These are phyloP conservation scores for Eupeodes corollae DNA, from an alignment of 1,140 invertebrate genomes.

Conservation along the genomic window DNA sequence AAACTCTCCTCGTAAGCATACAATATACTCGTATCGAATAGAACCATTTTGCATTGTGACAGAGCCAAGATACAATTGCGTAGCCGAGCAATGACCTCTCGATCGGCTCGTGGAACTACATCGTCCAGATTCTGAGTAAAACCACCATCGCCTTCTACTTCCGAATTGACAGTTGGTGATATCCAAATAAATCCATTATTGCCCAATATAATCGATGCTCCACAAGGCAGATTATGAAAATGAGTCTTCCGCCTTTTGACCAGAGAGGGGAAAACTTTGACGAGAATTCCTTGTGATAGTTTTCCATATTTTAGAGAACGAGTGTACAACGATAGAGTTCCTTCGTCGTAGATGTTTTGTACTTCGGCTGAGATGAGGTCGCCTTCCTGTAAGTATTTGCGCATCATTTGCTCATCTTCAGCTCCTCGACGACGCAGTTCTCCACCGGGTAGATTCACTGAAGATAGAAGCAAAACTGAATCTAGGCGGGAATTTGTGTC, in stretches of 20 bases:
- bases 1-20: constrained; percentile 84
- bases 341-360: constrained; percentile 80
- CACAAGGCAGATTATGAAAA: constrained; percentile 87
- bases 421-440: constrained; percentile 73
- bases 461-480: constrained; percentile 77
- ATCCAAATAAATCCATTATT: constrained; percentile 98
- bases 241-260: constrained; percentile 92
- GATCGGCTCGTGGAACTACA: constrained; percentile 53
- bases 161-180: constrained; percentile 52
- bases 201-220: constrained; percentile 84
- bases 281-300: constrained; percentile 73
- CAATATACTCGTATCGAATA: constrained; percentile 86
- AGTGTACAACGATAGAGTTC: constrained; percentile 86
- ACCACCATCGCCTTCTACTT: constrained; percentile 61
- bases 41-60: constrained; percentile 70
- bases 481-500: constrained; percentile 87
- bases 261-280: constrained; percentile 86
- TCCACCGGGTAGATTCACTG: constrained; percentile 90
- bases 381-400: constrained; percentile 87
- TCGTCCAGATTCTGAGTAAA: constrained; percentile 70
- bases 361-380: constrained; percentile 97
- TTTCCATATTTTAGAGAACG: constrained; percentile 96
- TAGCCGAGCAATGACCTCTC: constrained; percentile 74
- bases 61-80: constrained; percentile 83
- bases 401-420: constrained; percentile 97